Evolutionary conservation across 2,797 vertebrate genomes (phyloP), one percentile per base, ranked within the genome.

Genomic region (Cyprinodon diabolis): DNA sequence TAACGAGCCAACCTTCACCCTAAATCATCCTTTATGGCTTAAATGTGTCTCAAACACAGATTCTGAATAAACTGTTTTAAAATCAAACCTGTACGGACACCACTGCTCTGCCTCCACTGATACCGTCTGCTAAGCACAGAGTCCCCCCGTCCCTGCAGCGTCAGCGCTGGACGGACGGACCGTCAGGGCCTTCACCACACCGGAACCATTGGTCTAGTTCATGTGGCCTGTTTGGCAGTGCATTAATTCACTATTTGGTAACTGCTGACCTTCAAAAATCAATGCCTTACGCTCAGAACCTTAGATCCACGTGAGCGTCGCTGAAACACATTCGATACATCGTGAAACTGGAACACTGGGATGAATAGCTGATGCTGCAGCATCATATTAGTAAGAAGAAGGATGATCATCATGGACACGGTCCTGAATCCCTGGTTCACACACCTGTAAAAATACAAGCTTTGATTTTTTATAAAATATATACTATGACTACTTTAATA

Each of bases 11-110:
- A 83, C 71, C 72, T 84, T 82, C 48, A 76, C 79, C 72, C 84
- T 73, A 51, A 71, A 71, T 88, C 69, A 75, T 79, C 86, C 76
- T 82, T 76, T 93, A 93, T 94, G 93, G 93, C 93, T 94, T 94
- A 80, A 75, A 80, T 76, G 82, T 70, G 69, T 80, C 69, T 76
- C 79, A 49, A 78, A 86, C 86, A 83, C 88, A 49, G 85, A 89
- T 79, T 51, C 69, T 88, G 58, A 90, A 91, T 84, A 72, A 86
- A 82, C 81, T 21, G 76, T 77, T 88, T 77, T 71, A n/a, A 37
- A 81, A 62, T 78, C 66, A 75, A 73, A 79, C 69, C 60, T 77
- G 48, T 74, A 85, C 73, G 80, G 79, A 79, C 75, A 74, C 82
- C 74, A 71, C 54, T 69, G 11, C 48, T 30, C 30, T 49, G 48